phyloP scores from a whole-genome alignment of 2,113 vertebrate genomes.

The Antechinus stuartii region DNA sequence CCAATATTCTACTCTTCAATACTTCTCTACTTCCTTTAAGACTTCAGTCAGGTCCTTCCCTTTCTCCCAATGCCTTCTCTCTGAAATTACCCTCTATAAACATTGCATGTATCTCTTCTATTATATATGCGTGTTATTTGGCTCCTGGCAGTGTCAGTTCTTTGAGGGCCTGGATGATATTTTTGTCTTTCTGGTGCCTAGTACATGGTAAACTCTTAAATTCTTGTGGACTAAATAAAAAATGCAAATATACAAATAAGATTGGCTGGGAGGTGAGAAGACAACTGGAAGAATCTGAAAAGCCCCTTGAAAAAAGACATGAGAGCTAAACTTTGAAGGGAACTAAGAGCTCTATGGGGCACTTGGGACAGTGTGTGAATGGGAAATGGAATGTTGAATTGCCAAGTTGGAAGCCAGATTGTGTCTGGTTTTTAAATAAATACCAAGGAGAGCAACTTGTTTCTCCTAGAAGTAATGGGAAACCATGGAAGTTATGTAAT shows the following conservation, averaged over 20 bases:
- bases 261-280: background rate
- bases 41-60: background rate
- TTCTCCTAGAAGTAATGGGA: slow-evolving; percentile 22
- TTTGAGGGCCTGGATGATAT: background rate
- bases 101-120: background rate
- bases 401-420: background rate
- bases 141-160: background rate
- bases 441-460: background rate
- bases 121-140: background rate
- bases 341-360: background rate
- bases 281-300: background rate
- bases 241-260: background rate
- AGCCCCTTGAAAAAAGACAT: background rate
- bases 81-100: background rate
- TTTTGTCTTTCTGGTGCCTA: background rate
- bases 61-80: background rate
- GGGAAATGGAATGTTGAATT: background rate
- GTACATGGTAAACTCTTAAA: background rate
- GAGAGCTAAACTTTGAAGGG: background rate
- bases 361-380: background rate
- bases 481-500: slow-evolving; percentile 4
- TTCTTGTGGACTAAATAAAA: background rate
- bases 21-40: background rate
- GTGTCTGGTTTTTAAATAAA: background rate
- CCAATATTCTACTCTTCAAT: background rate